Conservation (phyloP, 2,797 vertebrate genomes). For the Thripadectes ignobilis region DNA sequence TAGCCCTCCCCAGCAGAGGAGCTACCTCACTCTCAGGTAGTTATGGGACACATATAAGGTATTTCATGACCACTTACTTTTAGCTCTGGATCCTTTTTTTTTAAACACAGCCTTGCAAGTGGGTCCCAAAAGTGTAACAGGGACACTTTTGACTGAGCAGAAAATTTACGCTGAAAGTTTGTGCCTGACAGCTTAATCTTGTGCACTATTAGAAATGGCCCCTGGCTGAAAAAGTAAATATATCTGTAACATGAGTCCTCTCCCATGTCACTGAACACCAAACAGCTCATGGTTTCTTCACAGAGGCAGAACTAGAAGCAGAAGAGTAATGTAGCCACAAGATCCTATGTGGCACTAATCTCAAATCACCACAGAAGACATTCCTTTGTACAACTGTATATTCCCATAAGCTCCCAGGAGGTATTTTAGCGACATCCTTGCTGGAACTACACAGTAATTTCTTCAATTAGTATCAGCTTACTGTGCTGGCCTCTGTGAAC, state of each 20-base stretch:
- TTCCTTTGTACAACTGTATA: background rate
- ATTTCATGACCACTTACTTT: background rate
- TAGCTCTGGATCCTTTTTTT: background rate
- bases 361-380: background rate
- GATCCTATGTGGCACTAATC: background rate
- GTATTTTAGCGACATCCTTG: background rate
- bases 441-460: background rate
- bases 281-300: background rate
- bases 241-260: background rate
- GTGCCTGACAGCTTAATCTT: background rate
- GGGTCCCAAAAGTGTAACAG: rapidly evolving
- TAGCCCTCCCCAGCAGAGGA: background rate
- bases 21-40: background rate
- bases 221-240: background rate
- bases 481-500: background rate
- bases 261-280: background rate
- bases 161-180: background rate
- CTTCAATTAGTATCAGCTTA: background rate
- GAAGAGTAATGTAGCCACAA: background rate
- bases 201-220: background rate
- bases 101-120: background rate
- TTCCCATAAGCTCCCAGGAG: background rate
- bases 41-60: background rate
- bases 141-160: background rate
- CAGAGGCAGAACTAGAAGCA: background rate